Percentiles rank a stretch among this genome's conserved stretches.
phyloP scores from a whole-genome alignment of 2,113 vertebrate species.

The Saiga tatarica region DNA sequence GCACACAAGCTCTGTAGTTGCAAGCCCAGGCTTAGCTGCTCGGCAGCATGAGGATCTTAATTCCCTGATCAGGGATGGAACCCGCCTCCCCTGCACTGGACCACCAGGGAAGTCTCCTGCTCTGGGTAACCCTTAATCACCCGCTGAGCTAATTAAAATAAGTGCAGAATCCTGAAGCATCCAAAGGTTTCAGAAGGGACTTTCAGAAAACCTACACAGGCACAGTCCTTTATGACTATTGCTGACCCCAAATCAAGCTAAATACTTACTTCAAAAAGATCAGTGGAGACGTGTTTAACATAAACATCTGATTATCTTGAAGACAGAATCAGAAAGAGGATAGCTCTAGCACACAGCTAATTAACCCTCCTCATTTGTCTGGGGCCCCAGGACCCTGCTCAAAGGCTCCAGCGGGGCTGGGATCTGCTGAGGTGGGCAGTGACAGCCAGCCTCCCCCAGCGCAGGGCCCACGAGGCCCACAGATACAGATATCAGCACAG shows the following conservation, averaged over 20 bases:
- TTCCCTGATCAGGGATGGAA: background rate
- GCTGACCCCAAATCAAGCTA: background rate
- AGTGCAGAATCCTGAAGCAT: background rate
- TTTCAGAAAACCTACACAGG: background rate
- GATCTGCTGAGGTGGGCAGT: slow-evolving; percentile 2
- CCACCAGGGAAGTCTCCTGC: background rate
- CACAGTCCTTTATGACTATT: background rate
- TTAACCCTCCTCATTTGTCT: background rate
- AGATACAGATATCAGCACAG: slow-evolving; percentile 15
- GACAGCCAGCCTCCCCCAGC: slow-evolving; percentile 19
- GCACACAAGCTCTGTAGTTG: background rate
- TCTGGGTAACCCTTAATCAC: background rate
- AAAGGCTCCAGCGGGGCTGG: background rate
- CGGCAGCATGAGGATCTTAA: background rate
- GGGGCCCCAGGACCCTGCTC: background rate
- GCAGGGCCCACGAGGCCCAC: background rate
- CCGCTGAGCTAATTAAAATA: background rate
- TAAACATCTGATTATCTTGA: background rate
- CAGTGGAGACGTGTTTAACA: background rate
- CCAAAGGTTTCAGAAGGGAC: background rate
- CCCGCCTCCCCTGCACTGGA: background rate
- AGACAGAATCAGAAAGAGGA: background rate
- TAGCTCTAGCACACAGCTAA: background rate
- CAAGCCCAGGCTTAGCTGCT: background rate
- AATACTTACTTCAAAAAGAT: background rate